Conservation (phyloP, 1,140 invertebrate species). For the Venturia canescens region DNA sequence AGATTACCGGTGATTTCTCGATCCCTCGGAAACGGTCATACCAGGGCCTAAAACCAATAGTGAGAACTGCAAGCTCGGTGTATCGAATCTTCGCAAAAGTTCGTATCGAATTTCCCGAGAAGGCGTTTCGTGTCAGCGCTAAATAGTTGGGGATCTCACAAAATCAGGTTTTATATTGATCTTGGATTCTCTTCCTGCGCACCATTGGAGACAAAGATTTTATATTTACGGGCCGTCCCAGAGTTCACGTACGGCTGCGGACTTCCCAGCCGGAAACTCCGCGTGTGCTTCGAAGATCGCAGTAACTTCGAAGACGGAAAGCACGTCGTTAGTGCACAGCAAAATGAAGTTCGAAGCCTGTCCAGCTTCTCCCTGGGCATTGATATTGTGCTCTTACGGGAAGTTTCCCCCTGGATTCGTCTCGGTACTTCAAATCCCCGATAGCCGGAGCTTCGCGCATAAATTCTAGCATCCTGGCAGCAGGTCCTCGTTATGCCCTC, state of each 20-base stretch:
- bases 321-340: background rate
- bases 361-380: background rate
- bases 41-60: background rate
- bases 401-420: slow-evolving; percentile 28
- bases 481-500: background rate
- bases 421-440: slow-evolving; percentile 8
- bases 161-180: background rate
- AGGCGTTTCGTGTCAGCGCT: background rate
- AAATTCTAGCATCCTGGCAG: background rate
- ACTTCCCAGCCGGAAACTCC: too few species aligned
- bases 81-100: background rate
- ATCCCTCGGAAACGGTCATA: background rate
- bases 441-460: background rate
- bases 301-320: background rate
- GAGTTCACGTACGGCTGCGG: background rate
- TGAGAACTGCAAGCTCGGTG: background rate
- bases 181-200: background rate
- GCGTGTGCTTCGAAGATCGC: too few species aligned
- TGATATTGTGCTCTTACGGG: background rate
- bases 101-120: background rate
- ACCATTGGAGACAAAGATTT: background rate
- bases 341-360: background rate
- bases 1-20: background rate
- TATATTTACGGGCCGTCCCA: background rate
- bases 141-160: background rate